Base-by-base conservation (phyloP, 2,888 invertebrate genomes). In the Hydrotaea cyrtoneurina region DNA sequence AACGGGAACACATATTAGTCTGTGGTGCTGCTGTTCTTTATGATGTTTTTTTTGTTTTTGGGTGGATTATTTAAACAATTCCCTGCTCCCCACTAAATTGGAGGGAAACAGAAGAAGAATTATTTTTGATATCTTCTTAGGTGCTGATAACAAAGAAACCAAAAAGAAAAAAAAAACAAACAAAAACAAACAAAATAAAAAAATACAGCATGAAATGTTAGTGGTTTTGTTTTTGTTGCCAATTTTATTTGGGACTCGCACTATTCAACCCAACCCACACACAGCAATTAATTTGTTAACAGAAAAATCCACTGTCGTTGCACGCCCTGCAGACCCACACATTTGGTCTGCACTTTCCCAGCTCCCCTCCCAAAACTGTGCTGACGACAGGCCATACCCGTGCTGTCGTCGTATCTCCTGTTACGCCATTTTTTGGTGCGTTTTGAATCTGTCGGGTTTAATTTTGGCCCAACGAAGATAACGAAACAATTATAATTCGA, bases 101-200 rank as follows among this genome's bases (percentile, higher is more conserved):
- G 15, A 31, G 31, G 4, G 15, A n/a, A 23, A 62, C 13, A 62
- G 31, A 31, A 62, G 15, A 62, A 36, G 31, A 62, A 62, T 62
- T n/a, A 62, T 62, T 62, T 17, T 72, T 55, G 53, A 72, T 72
- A 72, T 72, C 72, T 72, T 72, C 72, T 72, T 55, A n/a, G 19
- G 5, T 53, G 36, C 36, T 55, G 72, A 72, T 53, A 55, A 72
- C n/a, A 53, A 46, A n/a, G n/a, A n/a, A n/a, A n/a, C n/a, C n/a
- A n/a, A n/a, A n/a, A n/a, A n/a, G n/a, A n/a, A n/a, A n/a, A 50
- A 26, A 23, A 26, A 59, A 62, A 62, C 31, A 62, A 62, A 62
- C 15, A 62, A 15, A 59, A 11, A 11, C 23, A 11, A 59, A 15
- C 59, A 31, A 31, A 31, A 31, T 59, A 59, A 59, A 26, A 31